Evolutionary conservation across 2,888 invertebrate species (phyloP).

Genomic region (Anoplius nigerrimus): DNA sequence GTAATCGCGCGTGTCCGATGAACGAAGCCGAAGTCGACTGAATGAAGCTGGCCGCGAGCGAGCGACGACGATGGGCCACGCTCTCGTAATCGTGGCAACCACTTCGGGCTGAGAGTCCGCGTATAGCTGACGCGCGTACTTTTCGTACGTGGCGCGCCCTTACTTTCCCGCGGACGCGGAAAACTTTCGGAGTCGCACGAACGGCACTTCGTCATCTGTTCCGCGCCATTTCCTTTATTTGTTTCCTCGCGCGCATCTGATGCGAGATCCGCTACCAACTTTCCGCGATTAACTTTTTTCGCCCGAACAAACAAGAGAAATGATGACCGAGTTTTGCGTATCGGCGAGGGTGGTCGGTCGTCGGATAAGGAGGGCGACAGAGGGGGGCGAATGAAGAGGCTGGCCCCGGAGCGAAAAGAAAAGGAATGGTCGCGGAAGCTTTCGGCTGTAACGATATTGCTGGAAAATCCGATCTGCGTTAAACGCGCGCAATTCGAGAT

Average conservation of each 20-base stretch:
- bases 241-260: conserved; percentile 24
- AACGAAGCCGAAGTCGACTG: no score
- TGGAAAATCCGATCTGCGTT: no score
- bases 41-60: no score
- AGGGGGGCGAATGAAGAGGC: neutral
- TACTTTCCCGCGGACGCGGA: conserved; percentile 4
- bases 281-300: conserved; percentile 45
- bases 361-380: neutral
- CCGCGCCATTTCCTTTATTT: conserved; percentile 48
- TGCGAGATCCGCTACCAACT: conserved; percentile 36
- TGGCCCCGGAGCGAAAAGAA: no score
- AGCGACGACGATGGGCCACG: no score
- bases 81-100: no score
- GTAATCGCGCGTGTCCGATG: no score
- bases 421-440: no score
- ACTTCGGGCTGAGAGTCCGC: no score
- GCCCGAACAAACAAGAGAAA: conserved; percentile 29
- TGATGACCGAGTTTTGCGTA: conserved; percentile 17
- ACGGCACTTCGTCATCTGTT: conserved; percentile 47
- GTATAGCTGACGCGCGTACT: conserved; percentile 8
- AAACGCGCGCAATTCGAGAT: no score
- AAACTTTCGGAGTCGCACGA: conserved; percentile 10
- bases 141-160: conserved; percentile 11
- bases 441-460: no score
- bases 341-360: conserved; percentile 11